Conservation (phyloP, 2,113 vertebrate genomes). For the Sylvia atricapilla region DNA sequence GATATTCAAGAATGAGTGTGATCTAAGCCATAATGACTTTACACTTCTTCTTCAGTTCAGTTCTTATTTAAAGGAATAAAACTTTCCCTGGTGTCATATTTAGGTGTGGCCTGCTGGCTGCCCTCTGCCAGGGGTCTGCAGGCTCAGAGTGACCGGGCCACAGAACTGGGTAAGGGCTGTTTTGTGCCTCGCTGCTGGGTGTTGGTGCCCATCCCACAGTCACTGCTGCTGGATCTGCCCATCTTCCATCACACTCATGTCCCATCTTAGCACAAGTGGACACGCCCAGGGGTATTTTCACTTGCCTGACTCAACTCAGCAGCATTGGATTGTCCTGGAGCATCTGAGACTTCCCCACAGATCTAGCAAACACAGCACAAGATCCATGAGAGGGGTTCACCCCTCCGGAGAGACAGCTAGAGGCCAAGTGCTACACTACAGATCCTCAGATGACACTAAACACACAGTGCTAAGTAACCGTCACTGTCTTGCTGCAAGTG, state of each 20-base stretch:
- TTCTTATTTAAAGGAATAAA: not conserved
- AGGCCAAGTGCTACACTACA: not conserved
- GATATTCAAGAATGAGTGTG: constrained; percentile 13
- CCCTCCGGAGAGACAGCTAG: not conserved
- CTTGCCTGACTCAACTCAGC: not conserved
- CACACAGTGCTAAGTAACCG: not conserved
- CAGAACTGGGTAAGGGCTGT: not conserved
- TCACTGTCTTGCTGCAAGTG: not conserved
- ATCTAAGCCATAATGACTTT: constrained; percentile 32
- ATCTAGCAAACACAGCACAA: not conserved
- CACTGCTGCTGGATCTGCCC: not conserved
- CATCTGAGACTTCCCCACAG: not conserved
- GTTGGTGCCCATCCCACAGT: not conserved
- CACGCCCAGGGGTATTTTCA: not conserved
- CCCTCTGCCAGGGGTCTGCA: not conserved
- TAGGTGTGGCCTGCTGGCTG: not conserved
- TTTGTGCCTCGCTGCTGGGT: not conserved
- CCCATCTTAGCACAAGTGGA: not conserved
- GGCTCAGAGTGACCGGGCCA: not conserved
- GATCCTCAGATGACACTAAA: not conserved
- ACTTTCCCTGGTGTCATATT: not conserved
- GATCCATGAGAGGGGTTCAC: not conserved
- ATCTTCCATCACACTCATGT: not conserved
- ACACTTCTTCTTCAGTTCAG: constrained; percentile 7
- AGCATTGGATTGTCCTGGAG: not conserved